Base-by-base conservation (phyloP, 1,140 invertebrate genomes). In the Ectropis grisescens region DNA sequence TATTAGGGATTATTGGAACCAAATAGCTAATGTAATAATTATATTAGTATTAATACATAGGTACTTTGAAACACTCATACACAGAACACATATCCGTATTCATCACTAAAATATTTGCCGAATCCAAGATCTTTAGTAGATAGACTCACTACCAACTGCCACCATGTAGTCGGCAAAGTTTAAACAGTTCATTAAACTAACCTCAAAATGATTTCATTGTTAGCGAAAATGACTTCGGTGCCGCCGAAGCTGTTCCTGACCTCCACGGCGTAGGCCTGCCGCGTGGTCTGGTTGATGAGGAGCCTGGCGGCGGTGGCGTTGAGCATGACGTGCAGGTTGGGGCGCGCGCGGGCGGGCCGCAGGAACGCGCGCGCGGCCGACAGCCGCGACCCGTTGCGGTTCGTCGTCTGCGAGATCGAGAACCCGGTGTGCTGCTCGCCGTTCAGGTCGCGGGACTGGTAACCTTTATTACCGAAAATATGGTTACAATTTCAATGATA, bases 401-500 rank as follows among this genome's bases (percentile, higher is more conserved):
- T 92, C 0, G 94, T 97, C 13, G 89, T 96, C 84, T 94, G 96
- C 2, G 89, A 92, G 30, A 94, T 93, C 13, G 88, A 84, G 54
- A 95, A 94, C 1, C 93, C 92, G 0, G 90, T 91, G 46, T 91
- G 89, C 2, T 85, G 85, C 8, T 87, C 87, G 2, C 94, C 94
- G 75, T 96, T 96, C n/a, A 95, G 81, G 65, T 96, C 94, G 2
- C 92, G 86, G 1, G 88, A 85, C 19, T 88, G 82, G 65, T 94
- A 95, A 7, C 94, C 93, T 90, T n/a, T n/a, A n/a, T n/a, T n/a
- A n/a, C n/a, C n/a, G n/a, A n/a, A n/a, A n/a, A n/a, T n/a, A n/a
- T n/a, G n/a, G n/a, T n/a, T n/a, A n/a, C n/a, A n/a, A n/a, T n/a
- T n/a, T n/a, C n/a, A n/a, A n/a, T n/a, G n/a, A n/a, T n/a, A n/a